A percentile compares a stretch with the other conserved stretches of the same genome.
These are phyloP conservation scores for Argyra leucocephala DNA, from an alignment of 2,888 invertebrate genomes.

Conservation along the genomic window DNA sequence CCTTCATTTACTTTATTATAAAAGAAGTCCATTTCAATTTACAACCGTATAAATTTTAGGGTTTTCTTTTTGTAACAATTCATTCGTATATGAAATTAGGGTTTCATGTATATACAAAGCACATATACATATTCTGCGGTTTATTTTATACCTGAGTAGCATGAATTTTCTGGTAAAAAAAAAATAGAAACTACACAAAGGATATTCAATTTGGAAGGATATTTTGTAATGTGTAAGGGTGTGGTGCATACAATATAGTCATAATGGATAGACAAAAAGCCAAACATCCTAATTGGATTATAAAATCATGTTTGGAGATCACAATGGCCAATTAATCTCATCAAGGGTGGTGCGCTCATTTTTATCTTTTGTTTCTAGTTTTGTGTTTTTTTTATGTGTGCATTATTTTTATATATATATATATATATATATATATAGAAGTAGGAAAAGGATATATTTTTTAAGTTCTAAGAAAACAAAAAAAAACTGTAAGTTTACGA, in stretches of 20 bases:
- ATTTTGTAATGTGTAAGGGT: too few species aligned
- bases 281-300: conserved; percentile 10
- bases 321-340: conserved; percentile 10
- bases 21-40: neutral
- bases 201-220: neutral
- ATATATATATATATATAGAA: too few species aligned
- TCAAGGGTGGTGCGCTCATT: neutral
- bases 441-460: too few species aligned
- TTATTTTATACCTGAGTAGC: neutral
- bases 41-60: neutral
- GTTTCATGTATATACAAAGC: neutral
- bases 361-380: neutral
- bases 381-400: too few species aligned
- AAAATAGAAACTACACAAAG: neutral
- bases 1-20: too few species aligned
- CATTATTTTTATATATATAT: too few species aligned
- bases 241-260: neutral
- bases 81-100: neutral
- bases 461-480: too few species aligned
- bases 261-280: neutral
- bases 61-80: neutral
- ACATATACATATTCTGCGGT: neutral
- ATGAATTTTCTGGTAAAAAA: neutral
- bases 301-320: conserved; percentile 10
- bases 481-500: too few species aligned